Evolutionary conservation across 2,113 vertebrate genomes (phyloP).

Genomic region (Xerus inauris): DNA sequence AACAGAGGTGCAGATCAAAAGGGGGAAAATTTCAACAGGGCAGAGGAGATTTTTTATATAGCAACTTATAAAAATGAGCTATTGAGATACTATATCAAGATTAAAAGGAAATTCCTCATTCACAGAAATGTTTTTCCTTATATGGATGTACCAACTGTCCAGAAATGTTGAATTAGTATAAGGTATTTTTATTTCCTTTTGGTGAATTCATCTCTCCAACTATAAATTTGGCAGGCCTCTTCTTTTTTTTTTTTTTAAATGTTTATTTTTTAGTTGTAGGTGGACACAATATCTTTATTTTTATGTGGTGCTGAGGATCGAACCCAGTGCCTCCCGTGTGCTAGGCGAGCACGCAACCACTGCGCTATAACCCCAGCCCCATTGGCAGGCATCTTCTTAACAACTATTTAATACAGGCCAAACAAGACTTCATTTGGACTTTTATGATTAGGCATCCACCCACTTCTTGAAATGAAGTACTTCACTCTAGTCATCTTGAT

Average conservation of each 20-base stretch:
- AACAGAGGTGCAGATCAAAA: background rate
- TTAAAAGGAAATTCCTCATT: background rate
- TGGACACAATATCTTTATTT: too few species aligned
- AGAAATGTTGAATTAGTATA: background rate
- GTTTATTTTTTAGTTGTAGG: too few species aligned
- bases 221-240: background rate
- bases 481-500: too few species aligned
- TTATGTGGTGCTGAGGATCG: too few species aligned
- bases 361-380: too few species aligned
- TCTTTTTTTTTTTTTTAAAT: too few species aligned
- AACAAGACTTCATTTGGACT: background rate
- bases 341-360: too few species aligned
- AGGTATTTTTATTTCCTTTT: slow-evolving; percentile 19
- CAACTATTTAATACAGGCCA: background rate
- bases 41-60: background rate
- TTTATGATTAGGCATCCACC: background rate
- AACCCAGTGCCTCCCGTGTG: too few species aligned
- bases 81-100: background rate
- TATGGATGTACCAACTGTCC: background rate
- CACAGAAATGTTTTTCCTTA: background rate
- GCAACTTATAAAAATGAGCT: background rate
- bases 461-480: background rate
- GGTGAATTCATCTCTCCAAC: background rate
- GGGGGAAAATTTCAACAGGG: background rate
- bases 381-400: background rate